Percentiles rank a stretch among this genome's conserved stretches.
These are phyloP conservation scores for Irena cyanogastra DNA, from an alignment of 2,113 vertebrate species.

Conservation along the genomic window DNA sequence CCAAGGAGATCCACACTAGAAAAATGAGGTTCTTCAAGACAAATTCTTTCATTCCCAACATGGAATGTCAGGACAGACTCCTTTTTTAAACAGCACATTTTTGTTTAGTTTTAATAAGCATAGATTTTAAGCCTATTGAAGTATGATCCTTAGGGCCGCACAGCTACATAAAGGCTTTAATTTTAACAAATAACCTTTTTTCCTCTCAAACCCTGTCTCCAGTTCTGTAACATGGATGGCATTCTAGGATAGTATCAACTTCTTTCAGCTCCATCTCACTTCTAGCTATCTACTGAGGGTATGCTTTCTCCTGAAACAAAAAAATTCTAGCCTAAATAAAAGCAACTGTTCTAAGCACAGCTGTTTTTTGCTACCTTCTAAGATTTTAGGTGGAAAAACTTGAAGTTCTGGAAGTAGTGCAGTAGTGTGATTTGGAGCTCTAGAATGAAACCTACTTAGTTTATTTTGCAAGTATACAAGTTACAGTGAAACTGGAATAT, in stretches of 20 bases:
- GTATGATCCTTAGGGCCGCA: background rate
- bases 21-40: background rate
- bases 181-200: background rate
- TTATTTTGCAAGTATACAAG: background rate
- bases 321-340: background rate
- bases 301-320: background rate
- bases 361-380: background rate
- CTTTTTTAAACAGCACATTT: background rate
- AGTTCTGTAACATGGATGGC: background rate
- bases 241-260: background rate
- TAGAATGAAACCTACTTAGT: background rate
- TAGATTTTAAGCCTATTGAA: background rate
- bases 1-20: background rate
- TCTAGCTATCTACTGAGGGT: background rate
- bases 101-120: background rate
- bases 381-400: background rate
- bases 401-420: background rate
- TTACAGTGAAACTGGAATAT: background rate
- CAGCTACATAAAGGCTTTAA: background rate
- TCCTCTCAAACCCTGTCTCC: background rate
- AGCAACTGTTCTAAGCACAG: background rate
- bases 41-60: background rate
- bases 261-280: background rate
- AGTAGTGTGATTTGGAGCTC: background rate
- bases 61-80: background rate